Conservation (phyloP, 2,113 vertebrate species). For the Psittacula cyanocephala region DNA sequence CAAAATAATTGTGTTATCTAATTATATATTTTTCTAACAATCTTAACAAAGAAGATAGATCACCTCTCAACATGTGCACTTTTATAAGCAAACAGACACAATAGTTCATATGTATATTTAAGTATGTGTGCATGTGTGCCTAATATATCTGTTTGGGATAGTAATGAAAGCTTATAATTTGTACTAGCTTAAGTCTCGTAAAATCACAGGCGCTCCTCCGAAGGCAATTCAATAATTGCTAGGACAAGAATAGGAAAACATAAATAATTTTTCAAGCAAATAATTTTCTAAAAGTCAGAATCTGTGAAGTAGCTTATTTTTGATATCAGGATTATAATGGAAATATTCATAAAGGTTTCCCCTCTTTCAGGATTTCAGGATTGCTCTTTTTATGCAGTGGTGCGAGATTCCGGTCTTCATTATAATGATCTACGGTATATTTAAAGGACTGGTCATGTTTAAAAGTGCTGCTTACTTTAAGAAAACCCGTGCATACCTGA, state of each 20-base stretch:
- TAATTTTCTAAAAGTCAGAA: conserved; percentile 53
- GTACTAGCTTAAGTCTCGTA: conserved; percentile 57
- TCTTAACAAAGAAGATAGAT: conserved; percentile 32
- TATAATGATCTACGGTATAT: conserved; percentile 39
- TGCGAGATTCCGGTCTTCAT: conserved; percentile 36
- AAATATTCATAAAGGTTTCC: not conserved
- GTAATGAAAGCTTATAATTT: conserved; percentile 65
- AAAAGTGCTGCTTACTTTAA: conserved; percentile 64
- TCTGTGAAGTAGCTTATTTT: conserved; percentile 3
- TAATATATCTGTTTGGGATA: conserved; percentile 58
- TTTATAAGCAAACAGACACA: not conserved
- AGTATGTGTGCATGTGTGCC: conserved; percentile 2
- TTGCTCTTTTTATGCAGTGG: not conserved
- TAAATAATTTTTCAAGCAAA: conserved; percentile 58
- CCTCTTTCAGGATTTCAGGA: not conserved
- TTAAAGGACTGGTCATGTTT: conserved; percentile 51
- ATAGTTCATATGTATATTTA: not conserved
- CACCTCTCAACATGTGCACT: conserved; percentile 41
- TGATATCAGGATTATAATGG: not conserved
- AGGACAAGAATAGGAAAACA: conserved; percentile 49
- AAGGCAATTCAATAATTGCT: conserved; percentile 56
- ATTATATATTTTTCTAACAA: conserved; percentile 31
- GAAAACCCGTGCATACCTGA: not conserved
- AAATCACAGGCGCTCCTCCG: conserved; percentile 47
- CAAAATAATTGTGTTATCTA: conserved; percentile 25